phyloP scores from a whole-genome alignment of 1,140 invertebrate genomes.

The Monomorium pharaonis region DNA sequence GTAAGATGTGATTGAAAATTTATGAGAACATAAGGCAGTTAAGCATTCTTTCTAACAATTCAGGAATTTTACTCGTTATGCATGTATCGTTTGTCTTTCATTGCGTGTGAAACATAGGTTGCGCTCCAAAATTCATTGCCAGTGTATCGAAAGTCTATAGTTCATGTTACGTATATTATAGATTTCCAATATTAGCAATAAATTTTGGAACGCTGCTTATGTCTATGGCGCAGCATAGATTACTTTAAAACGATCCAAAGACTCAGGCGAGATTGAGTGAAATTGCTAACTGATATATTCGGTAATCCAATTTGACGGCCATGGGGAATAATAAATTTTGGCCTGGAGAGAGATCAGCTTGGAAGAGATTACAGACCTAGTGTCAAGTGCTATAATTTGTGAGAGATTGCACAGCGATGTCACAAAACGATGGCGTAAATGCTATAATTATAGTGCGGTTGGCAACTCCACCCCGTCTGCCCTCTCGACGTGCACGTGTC shows the following conservation, averaged over 20 bases:
- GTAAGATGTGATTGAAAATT: neutral
- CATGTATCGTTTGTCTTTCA: neutral
- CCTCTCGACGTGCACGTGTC: constrained; percentile 35
- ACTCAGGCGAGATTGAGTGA: neutral
- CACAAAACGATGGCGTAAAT: constrained; percentile 23
- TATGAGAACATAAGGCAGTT: neutral
- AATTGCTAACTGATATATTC: neutral
- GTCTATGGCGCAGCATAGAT: neutral
- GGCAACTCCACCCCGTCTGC: constrained; percentile 3
- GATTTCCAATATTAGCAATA: too few relatives aligned
- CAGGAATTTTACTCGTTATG: neutral
- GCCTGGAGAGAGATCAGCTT: neutral
- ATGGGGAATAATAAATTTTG: neutral
- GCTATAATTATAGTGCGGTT: constrained; percentile 52
- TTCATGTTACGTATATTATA: too few relatives aligned
- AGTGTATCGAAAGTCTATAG: too few relatives aligned
- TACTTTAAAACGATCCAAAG: neutral
- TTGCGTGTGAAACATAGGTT: too few relatives aligned
- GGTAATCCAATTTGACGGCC: neutral
- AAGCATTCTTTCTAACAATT: neutral
- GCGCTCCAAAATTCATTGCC: too few relatives aligned
- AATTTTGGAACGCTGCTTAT: too few relatives aligned
- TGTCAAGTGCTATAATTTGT: constrained; percentile 40
- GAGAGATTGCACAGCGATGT: constrained; percentile 28
- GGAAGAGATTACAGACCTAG: constrained; percentile 14